phyloP scores from a whole-genome alignment of 2,888 invertebrate genomes.

The Boloria selene region DNA sequence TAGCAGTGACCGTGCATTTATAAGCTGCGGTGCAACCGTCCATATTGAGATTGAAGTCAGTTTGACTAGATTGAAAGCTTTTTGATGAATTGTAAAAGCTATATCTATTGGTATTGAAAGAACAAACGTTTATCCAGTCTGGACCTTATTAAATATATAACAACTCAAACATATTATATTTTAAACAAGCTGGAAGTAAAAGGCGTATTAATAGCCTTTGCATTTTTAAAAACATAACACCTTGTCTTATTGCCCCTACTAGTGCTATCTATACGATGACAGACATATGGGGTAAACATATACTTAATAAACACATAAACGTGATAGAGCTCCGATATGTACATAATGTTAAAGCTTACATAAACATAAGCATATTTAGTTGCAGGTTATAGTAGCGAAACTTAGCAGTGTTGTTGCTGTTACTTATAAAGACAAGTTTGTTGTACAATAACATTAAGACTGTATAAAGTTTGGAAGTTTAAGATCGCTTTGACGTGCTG shows the following conservation, averaged over 20 bases:
- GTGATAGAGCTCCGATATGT: no score
- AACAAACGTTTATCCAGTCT: no score
- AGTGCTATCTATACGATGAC: no score
- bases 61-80: not conserved
- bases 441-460: constrained; percentile 1
- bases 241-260: no score
- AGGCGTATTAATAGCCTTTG: no score
- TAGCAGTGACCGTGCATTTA: constrained; percentile 9
- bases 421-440: no score
- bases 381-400: not conserved
- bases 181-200: no score
- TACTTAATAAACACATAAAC: no score
- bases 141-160: not conserved
- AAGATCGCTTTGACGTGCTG: constrained; percentile 1
- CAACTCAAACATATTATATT: not conserved
- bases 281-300: no score
- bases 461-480: constrained; percentile 3
- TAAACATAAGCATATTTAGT: no score
- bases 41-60: not conserved
- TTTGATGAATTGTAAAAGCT: not conserved
- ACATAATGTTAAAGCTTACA: no score
- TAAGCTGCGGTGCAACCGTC: not conserved
- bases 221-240: no score
- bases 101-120: not conserved
- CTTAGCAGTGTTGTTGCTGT: not conserved